Base-by-base conservation (phyloP, 2,113 vertebrate species). In the Cervus canadensis region DNA sequence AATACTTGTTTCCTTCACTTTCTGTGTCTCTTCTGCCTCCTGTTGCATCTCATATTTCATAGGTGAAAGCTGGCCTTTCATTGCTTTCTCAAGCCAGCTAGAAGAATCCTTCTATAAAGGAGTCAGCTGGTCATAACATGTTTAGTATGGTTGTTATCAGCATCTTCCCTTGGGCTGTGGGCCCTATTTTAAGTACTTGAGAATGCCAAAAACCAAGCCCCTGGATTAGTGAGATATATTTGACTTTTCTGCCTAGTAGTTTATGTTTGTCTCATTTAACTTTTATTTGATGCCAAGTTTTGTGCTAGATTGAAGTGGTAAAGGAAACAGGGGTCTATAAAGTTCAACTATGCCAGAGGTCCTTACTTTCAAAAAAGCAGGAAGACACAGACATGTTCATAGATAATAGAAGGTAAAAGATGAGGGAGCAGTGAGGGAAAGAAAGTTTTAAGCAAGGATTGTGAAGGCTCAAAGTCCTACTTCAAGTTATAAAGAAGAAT, bases 251-350 rank as follows among this genome's bases (percentile, higher is more conserved):
- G 28, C 76, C 76, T 82, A 59, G 11, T 50, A 71, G 50, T 84
- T 97, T 76, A 57, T 93, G 79, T 92, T 95, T 64, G 28, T 91
- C 50, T 97, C 95, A 83, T 26, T 90, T 78, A 94, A 60, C 25
- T 97, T 93, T 82, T 52, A 82, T 82, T 86, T 76, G 23, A 45
- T 97, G 59, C 45, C 54, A 26, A 50, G 9, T 87, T 94, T 88
- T 96, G 64, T 90, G 40, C 40, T 86, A 43, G 57, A 57, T 56
- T 82, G 5, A 50, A 96, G 23, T 23, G 3, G 81, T 81, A 56
- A 87, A 85, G 48, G 76, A 95, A 87, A 82, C 54, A 45, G 45
- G 10, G 8, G 21, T 85, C 54, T 93, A 1, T 91, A 45, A 78
- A 50, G 26, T 92, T 96, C 93, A 86, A 71, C 79, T 64, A 71